Conservation (phyloP, 2,113 vertebrate genomes). For the Periophthalmus modestus region DNA sequence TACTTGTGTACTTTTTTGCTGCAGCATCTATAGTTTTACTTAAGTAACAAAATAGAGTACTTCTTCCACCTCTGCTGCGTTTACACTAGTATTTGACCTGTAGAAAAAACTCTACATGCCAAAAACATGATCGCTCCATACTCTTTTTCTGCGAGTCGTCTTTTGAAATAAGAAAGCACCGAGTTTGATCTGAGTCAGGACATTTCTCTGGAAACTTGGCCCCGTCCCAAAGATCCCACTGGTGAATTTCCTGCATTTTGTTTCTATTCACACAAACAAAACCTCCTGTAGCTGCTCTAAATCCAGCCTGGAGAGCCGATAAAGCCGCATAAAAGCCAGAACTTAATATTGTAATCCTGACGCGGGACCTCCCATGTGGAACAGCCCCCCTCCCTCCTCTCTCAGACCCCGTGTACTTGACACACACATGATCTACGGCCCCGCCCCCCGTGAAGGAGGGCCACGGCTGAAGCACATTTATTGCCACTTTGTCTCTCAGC, state of each 20-base stretch:
- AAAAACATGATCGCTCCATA: no score
- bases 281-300: background rate
- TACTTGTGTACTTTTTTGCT: no score
- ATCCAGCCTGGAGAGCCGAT: background rate
- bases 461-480: background rate
- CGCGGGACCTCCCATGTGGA: background rate
- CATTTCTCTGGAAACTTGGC: background rate
- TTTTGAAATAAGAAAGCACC: background rate
- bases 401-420: background rate
- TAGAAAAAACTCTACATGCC: no score
- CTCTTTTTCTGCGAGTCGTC: background rate
- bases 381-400: background rate
- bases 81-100: no score
- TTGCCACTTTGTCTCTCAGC: background rate
- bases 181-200: background rate
- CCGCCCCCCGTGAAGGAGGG: background rate
- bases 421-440: background rate
- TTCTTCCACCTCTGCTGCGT: no score
- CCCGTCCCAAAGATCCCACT: background rate
- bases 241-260: background rate
- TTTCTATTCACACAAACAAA: slow-evolving; percentile 1
- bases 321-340: background rate
- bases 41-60: no score
- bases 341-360: background rate
- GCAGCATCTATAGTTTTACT: no score